A percentile compares a stretch with the other conserved stretches of the same genome.
phyloP scores from a whole-genome alignment of 1,140 invertebrate species.

The Saccostrea glomerata region DNA sequence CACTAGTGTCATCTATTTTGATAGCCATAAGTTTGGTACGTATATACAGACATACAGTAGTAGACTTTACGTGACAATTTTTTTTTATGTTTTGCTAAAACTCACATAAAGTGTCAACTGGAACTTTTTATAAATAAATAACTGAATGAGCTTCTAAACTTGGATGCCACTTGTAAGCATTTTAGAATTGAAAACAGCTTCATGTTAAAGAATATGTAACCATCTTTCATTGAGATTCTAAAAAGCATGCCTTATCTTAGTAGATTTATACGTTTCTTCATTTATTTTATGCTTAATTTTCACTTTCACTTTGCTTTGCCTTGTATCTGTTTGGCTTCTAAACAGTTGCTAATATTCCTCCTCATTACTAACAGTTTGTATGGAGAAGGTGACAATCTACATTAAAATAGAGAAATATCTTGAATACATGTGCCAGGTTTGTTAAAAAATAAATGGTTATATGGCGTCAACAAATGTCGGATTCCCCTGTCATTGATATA shows the following conservation, averaged over 20 bases:
- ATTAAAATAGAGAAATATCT: neutral
- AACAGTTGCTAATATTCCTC: neutral
- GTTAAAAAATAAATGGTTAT: neutral
- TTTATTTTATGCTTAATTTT: neutral
- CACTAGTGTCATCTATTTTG: conserved; percentile 66
- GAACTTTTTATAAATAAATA: neutral
- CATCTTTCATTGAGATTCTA: too few species aligned
- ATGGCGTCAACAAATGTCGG: neutral
- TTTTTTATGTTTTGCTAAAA: neutral
- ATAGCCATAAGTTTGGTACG: conserved; percentile 73
- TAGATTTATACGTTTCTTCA: neutral
- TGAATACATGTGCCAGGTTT: conserved; percentile 9
- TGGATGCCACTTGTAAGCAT: too few species aligned
- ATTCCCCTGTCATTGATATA: neutral
- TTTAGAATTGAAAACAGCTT: too few species aligned
- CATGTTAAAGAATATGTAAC: too few species aligned
- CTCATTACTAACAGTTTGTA: conserved; percentile 25
- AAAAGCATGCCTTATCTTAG: too few species aligned
- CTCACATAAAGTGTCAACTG: neutral
- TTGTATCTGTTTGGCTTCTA: neutral
- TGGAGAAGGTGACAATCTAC: conserved; percentile 10
- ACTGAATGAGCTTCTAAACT: neutral
- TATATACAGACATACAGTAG: conserved; percentile 35
- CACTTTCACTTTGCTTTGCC: neutral
- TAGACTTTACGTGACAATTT: neutral